Conservation (phyloP, 2,797 vertebrate species). For the Premnoplex brunnescens region DNA sequence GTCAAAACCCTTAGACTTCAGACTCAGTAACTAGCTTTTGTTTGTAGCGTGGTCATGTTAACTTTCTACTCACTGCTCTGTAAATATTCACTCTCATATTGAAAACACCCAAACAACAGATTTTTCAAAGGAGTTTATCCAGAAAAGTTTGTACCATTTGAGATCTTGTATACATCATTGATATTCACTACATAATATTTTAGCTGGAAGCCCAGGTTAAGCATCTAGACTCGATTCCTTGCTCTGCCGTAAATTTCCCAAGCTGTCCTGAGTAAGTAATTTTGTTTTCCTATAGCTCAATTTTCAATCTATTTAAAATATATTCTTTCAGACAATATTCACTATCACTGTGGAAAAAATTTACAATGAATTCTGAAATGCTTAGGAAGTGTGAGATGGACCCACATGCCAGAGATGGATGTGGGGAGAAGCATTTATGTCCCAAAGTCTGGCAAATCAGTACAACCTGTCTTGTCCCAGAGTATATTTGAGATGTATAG, state of each 20-base stretch:
- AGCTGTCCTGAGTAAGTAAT: background rate
- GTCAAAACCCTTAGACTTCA: background rate
- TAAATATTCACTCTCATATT: background rate
- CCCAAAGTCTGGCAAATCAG: background rate
- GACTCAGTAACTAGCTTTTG: background rate
- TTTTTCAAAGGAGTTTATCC: background rate
- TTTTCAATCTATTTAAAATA: background rate
- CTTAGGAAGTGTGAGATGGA: background rate
- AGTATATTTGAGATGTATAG: rapidly evolving
- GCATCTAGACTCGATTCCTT: background rate
- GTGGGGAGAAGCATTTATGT: background rate
- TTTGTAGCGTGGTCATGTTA: background rate
- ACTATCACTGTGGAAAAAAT: background rate
- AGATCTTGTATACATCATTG: background rate
- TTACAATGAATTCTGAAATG: background rate
- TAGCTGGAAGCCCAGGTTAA: background rate
- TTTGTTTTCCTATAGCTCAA: background rate
- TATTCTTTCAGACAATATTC: background rate
- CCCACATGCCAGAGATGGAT: background rate
- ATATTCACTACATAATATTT: background rate
- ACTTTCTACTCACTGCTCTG: background rate
- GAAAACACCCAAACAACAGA: background rate
- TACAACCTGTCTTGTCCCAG: background rate
- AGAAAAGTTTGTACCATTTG: background rate
- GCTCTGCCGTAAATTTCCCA: background rate